These are phyloP conservation scores for Cathartes aura DNA, from an alignment of 2,113 vertebrate species.

Conservation along the genomic window DNA sequence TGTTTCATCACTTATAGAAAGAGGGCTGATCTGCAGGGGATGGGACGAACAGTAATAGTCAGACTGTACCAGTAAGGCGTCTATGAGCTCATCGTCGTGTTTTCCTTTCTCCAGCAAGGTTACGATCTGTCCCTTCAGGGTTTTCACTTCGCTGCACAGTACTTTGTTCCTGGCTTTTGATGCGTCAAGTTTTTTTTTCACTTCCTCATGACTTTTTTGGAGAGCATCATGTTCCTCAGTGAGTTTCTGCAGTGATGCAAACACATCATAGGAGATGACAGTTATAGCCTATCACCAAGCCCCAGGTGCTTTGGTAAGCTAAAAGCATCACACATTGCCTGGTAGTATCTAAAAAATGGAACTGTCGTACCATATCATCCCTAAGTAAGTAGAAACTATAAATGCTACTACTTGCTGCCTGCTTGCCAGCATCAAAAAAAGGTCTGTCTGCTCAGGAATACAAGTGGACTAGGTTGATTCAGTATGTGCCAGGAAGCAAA, in stretches of 20 bases:
- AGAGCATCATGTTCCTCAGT: conserved; percentile 77
- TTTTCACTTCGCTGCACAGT: conserved; percentile 83
- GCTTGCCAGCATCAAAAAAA: background rate
- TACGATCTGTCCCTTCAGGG: conserved; percentile 81
- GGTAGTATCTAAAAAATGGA: background rate
- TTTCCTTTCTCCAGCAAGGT: conserved; percentile 88
- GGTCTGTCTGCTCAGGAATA: background rate
- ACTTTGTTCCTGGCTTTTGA: conserved; percentile 84
- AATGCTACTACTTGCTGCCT: background rate
- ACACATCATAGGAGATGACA: background rate
- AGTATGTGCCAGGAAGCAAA: background rate
- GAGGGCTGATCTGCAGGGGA: background rate
- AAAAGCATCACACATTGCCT: background rate
- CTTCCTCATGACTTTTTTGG: conserved; percentile 80
- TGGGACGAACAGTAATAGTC: background rate
- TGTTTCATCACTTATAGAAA: background rate
- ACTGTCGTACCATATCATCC: background rate
- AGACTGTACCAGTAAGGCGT: conserved; percentile 84
- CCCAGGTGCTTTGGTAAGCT: background rate
- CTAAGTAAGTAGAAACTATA: background rate
- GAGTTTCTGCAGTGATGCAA: conserved; percentile 76
- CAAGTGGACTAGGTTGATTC: background rate
- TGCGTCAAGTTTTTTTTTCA: conserved; percentile 84
- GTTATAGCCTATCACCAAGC: background rate
- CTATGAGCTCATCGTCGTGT: conserved; percentile 89